Conservation (phyloP, 2,113 vertebrate species). For the Thalassarche chlororhynchos region DNA sequence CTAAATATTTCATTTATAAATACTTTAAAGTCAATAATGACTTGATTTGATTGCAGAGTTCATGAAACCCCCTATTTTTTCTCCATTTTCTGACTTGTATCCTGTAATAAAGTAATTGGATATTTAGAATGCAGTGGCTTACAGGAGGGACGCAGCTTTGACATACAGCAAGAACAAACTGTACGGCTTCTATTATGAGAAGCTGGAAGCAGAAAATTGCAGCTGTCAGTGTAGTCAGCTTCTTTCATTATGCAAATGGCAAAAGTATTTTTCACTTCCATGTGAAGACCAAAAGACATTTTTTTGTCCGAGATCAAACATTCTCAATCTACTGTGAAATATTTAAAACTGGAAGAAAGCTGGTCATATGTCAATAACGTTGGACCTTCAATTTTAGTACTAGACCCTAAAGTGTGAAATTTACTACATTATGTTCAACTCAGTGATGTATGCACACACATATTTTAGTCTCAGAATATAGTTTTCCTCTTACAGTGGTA, state of each 20-base stretch:
- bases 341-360: background rate
- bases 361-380: too few relatives aligned
- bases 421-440: background rate
- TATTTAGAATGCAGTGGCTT: constrained; percentile 24
- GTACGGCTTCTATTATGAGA: background rate
- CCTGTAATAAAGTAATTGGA: background rate
- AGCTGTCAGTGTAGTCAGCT: background rate
- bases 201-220: background rate
- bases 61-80: background rate
- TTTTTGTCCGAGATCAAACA: background rate
- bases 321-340: background rate
- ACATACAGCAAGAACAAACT: background rate
- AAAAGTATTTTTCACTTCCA: background rate
- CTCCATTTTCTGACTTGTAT: constrained; percentile 10
- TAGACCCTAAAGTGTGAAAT: background rate
- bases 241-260: background rate
- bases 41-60: constrained; percentile 44
- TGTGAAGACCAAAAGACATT: background rate
- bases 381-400: background rate
- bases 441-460: background rate
- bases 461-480: background rate
- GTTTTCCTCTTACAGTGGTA: background rate
- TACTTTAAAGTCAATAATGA: constrained; percentile 33
- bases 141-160: background rate
- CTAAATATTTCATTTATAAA: constrained; percentile 14